A percentile compares a stretch with the other conserved stretches of the same genome.
These are phyloP conservation scores for Mixornis gularis DNA, from an alignment of 2,113 vertebrate genomes.

Conservation along the genomic window DNA sequence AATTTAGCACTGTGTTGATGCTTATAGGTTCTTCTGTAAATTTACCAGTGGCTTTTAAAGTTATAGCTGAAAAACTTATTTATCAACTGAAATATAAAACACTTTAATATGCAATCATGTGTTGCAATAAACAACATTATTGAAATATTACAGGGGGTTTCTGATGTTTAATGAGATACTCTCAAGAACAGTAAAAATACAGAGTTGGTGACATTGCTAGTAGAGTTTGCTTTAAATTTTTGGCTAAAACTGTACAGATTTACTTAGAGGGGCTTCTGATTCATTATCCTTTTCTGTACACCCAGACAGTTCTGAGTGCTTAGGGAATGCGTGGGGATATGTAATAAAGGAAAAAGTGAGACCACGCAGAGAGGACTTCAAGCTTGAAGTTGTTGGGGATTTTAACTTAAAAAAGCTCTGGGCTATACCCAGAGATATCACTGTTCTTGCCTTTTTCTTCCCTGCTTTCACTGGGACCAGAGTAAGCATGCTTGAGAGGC, in stretches of 20 bases:
- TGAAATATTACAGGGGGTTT: not conserved
- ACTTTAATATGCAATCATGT: not conserved
- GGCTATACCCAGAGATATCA: not conserved
- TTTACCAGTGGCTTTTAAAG: not conserved
- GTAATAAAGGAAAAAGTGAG: not conserved
- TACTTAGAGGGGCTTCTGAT: not conserved
- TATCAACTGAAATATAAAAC: not conserved
- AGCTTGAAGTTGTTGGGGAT: accelerated
- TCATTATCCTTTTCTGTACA: not conserved
- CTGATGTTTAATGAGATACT: not conserved
- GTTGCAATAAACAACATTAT: not conserved
- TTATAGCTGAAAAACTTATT: not conserved
- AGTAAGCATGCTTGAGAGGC: not conserved
- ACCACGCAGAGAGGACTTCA: not conserved
- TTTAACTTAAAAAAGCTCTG: not conserved
- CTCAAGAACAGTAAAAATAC: not conserved
- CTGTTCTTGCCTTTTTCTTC: not conserved
- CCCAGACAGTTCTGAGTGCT: not conserved
- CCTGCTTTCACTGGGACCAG: not conserved
- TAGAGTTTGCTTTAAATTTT: not conserved
- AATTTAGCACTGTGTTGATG: not conserved
- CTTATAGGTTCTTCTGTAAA: not conserved
- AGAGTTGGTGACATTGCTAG: not conserved
- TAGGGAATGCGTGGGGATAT: not conserved
- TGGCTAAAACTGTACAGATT: not conserved